Conservation (phyloP, 53 echinoderm and acorn worm species). For the Hippasteria phrygiana region DNA sequence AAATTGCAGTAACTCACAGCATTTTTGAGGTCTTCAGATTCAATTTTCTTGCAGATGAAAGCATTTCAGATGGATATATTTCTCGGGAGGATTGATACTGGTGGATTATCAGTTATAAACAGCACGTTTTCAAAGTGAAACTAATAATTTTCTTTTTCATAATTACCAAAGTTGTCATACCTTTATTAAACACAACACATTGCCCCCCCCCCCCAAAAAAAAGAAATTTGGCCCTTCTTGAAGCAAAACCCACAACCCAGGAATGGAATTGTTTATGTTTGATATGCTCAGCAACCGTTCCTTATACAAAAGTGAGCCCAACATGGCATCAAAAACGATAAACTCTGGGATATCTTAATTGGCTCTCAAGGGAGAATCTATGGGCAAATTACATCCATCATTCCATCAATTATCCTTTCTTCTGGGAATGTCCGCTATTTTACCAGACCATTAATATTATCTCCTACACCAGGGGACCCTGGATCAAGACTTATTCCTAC, state of each 20-base stretch:
- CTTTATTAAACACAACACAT: not conserved
- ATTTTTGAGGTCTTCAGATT: no score
- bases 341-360: not conserved
- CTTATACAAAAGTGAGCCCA: not conserved
- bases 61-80: no score
- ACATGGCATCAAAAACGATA: not conserved
- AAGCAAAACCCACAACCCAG: not conserved
- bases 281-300: not conserved
- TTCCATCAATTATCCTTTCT: not conserved
- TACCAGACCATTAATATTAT: not conserved
- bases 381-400: not conserved
- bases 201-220: not conserved
- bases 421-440: not conserved
- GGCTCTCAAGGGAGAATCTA: not conserved
- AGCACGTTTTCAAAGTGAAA: no score
- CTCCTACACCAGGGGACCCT: not conserved
- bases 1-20: no score
- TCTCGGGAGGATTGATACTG: no score
- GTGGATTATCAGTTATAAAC: no score
- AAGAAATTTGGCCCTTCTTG: not conserved
- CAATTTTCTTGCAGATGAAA: no score
- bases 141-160: no score
- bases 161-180: no score
- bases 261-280: not conserved
- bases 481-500: not conserved